Conservation (phyloP, 2,888 invertebrate genomes). For the Stenolophus ochropezus region DNA sequence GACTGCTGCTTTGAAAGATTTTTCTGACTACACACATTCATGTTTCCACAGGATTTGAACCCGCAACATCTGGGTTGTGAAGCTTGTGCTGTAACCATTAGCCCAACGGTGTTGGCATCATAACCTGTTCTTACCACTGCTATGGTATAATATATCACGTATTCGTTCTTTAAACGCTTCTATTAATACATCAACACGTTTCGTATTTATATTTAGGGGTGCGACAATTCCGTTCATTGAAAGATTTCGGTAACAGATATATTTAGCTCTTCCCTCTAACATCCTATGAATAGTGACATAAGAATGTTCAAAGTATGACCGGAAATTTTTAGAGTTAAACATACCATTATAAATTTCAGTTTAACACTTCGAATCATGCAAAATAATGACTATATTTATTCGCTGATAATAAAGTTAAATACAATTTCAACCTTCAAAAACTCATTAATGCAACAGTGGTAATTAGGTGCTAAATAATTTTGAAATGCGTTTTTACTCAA, state of each 20-base stretch:
- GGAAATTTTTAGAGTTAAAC: neutral
- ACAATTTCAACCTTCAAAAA: neutral
- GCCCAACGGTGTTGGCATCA: too few species aligned
- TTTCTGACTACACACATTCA: too few species aligned
- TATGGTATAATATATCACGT: too few species aligned
- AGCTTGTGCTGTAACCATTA: too few species aligned
- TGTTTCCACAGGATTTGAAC: too few species aligned
- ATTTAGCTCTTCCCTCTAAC: neutral
- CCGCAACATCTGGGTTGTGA: too few species aligned
- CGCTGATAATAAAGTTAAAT: neutral
- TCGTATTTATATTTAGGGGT: neutral
- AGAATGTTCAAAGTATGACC: neutral
- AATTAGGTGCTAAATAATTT: slow-evolving; percentile 1
- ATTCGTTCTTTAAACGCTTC: neutral
- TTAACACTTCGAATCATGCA: neutral
- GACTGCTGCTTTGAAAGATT: too few species aligned
- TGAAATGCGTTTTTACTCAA: neutral
- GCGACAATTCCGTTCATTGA: neutral
- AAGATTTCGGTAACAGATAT: neutral
- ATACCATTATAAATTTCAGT: too few species aligned
- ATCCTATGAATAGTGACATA: neutral
- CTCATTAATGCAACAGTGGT: neutral
- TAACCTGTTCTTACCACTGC: too few species aligned
- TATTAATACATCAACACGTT: neutral
- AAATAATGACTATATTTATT: neutral